Base-by-base conservation (phyloP, 2,797 vertebrate genomes). In the Sebastes oblongus region DNA sequence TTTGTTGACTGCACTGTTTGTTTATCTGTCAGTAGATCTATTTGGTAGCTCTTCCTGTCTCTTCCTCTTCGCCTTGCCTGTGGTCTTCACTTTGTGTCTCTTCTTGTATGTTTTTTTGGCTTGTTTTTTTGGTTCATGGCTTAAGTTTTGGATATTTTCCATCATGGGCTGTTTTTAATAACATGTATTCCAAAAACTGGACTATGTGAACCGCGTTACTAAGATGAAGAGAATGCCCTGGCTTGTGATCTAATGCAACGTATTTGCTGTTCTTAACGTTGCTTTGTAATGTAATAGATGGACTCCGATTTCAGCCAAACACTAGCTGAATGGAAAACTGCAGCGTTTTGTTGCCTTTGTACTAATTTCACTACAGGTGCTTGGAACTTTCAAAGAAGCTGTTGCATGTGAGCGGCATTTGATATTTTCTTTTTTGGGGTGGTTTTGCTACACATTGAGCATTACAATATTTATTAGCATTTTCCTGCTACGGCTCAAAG, bases 91-190 rank as follows among this genome's bases (percentile, higher is more conserved):
- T 79, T 83, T 73, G 34, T 85, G 72, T 79, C 61, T 84, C 24
- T 34, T 70, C 22, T 67, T 69, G 24, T 80, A 34, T 3, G 1
- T 83, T 76, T 87, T 86, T 77, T 90, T 90, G 85, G 58, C 46
- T 84, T 82, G 77, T 7, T 86, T 7, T 86, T 27, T 82, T 56
- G 24, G 75, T 88, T 88, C 74, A 86, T 72, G 73, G 73, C 78
- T 79, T 10, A 69, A 56, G 64, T 75, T 83, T 87, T 87, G 85
- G 87, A 82, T 32, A 39, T 78, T 88, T 89, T 88, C 82, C 81
- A 80, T 87, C 42, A 71, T 62, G 50, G 25, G 25, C 82, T 96
- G 75, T 75, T 94, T 91, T 94, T 81, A 83, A 90, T 93, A 73
- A 80, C 30, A 78, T 75, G 81, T 82, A 69, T 83, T 83, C 80